A percentile compares a stretch with the other conserved stretches of the same genome.
These are phyloP conservation scores for Lasioglossum lativentre DNA, from an alignment of 2,888 invertebrate genomes.

Conservation along the genomic window DNA sequence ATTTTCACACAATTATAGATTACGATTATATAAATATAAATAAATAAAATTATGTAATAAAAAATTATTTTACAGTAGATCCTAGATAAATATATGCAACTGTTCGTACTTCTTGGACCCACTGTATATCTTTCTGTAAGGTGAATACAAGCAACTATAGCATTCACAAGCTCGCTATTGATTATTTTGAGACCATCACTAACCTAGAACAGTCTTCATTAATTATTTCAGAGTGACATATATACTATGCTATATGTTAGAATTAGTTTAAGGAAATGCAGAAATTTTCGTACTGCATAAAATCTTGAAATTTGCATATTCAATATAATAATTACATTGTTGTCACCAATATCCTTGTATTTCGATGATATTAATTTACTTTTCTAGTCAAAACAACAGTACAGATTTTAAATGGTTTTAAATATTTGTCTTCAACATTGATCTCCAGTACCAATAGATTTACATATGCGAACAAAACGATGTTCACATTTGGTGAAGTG, in stretches of 20 bases:
- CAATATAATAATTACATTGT: neutral
- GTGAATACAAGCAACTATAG: neutral
- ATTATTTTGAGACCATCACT: neutral
- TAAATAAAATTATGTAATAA: neutral
- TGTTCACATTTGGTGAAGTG: conserved; percentile 13
- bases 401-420: neutral
- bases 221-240: neutral
- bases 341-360: neutral
- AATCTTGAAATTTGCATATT: neutral
- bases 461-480: neutral
- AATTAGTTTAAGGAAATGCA: too few relatives aligned
- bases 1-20: neutral
- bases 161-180: neutral
- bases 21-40: neutral
- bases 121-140: neutral
- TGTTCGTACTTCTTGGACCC: neutral
- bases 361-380: neutral
- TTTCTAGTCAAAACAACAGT: neutral
- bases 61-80: neutral
- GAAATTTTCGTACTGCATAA: neutral
- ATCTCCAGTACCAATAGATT: neutral
- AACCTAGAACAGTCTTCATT: neutral
- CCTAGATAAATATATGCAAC: neutral
- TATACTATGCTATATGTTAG: neutral
- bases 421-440: neutral